Conservation (phyloP, 2,113 vertebrate genomes). For the Miniopterus natalensis region DNA sequence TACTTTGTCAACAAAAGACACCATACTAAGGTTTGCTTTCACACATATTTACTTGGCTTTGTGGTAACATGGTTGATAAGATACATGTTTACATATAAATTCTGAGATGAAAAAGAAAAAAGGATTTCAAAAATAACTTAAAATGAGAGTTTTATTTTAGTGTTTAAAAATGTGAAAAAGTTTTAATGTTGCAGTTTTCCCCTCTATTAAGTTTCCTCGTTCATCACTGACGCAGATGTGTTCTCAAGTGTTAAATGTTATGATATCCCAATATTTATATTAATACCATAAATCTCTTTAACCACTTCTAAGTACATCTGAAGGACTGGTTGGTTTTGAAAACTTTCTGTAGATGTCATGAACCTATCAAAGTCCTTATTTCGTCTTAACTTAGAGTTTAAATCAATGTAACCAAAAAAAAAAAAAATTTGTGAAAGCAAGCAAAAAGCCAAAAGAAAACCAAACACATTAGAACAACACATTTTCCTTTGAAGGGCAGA, state of each 20-base stretch:
- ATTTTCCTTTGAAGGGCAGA: neutral
- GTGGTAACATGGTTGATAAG: neutral
- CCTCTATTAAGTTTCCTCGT: neutral
- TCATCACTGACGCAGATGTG: neutral
- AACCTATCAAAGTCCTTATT: neutral
- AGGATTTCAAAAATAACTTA: neutral
- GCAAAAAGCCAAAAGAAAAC: neutral
- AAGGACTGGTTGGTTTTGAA: neutral
- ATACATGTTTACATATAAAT: neutral
- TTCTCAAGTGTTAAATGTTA: neutral
- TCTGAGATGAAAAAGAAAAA: neutral
- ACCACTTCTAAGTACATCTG: conserved; percentile 3
- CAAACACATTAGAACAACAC: neutral
- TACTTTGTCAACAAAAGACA: conserved; percentile 37
- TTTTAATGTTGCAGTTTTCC: neutral
- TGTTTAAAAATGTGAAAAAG: conserved; percentile 1
- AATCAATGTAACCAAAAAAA: conserved; percentile 6
- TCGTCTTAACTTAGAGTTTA: conserved; percentile 35
- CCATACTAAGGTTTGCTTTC: neutral
- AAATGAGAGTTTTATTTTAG: neutral
- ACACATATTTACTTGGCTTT: conserved; percentile 25
- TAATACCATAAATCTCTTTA: conserved; percentile 3
- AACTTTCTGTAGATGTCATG: neutral
- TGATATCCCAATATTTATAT: conserved; percentile 17
- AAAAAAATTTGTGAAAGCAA: conserved; percentile 31